A percentile compares a stretch with the other conserved stretches of the same genome.
These are phyloP conservation scores for Labeo catla DNA, from an alignment of 2,113 vertebrate species.

Conservation along the genomic window DNA sequence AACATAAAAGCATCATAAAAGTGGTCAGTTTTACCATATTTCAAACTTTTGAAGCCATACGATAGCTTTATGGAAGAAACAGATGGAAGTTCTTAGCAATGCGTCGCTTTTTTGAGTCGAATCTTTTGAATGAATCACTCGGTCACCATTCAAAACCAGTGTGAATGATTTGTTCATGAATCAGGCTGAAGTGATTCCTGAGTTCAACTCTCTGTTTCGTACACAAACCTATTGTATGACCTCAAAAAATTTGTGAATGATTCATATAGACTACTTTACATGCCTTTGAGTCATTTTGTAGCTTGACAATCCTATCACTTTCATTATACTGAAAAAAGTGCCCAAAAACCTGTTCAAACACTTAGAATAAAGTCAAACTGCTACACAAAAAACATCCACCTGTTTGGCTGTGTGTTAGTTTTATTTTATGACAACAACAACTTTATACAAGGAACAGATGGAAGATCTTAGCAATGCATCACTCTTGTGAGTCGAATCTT, in stretches of 20 bases:
- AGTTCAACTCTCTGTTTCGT: background rate
- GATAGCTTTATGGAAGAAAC: background rate
- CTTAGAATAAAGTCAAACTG: background rate
- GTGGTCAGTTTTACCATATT: background rate
- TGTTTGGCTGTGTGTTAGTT: background rate
- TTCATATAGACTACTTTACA: background rate
- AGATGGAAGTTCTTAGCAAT: background rate
- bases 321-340: background rate
- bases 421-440: background rate
- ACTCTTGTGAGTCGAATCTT: too few species aligned
- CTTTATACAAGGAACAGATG: background rate
- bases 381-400: background rate
- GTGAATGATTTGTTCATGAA: too few species aligned
- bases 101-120: background rate
- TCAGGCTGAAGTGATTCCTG: background rate
- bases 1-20: background rate
- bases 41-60: background rate
- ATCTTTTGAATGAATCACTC: background rate
- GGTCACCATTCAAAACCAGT: too few species aligned
- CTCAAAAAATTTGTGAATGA: background rate
- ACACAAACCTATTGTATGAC: background rate
- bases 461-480: background rate
- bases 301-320: background rate
- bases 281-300: background rate
- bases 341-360: background rate